Evolutionary conservation across 2,797 vertebrate species (phyloP).

Genomic region (Luscinia luscinia): DNA sequence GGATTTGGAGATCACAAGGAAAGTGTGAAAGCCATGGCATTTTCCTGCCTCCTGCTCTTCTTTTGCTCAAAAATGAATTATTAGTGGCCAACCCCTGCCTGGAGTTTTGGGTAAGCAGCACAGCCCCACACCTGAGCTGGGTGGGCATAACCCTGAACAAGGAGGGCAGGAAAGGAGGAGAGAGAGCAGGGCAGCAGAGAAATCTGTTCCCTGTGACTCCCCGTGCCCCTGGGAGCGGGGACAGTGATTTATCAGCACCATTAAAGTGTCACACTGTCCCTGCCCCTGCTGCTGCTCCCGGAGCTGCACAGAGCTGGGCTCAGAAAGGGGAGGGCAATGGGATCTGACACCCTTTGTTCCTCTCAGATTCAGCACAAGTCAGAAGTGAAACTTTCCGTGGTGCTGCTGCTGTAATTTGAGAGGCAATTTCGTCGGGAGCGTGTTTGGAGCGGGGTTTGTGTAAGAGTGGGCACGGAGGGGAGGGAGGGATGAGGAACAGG

Average conservation of each 20-base stretch:
- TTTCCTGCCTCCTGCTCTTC: neutral
- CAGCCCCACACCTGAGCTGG: neutral
- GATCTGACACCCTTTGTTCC: conserved; percentile 13
- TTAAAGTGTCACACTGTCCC: conserved; percentile 2
- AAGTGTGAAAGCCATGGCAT: neutral
- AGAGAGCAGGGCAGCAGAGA: neutral
- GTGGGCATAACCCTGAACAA: neutral
- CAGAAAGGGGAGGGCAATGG: neutral
- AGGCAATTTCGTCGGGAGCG: neutral
- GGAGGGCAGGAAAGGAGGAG: neutral
- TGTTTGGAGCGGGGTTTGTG: neutral
- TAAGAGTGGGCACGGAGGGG: neutral
- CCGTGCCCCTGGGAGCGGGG: neutral
- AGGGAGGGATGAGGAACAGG: neutral
- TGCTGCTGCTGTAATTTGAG: neutral
- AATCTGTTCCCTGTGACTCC: neutral
- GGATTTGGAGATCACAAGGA: neutral
- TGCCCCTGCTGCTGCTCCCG: neutral
- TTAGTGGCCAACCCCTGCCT: neutral
- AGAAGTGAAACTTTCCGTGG: neutral
- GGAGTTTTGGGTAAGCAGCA: accelerated
- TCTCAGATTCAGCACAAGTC: neutral
- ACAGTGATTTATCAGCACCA: conserved; percentile 14
- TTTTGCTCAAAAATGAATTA: neutral
- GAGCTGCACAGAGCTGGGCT: neutral